Conservation (phyloP, 2,797 vertebrate species). For the Sylvilagus floridanus region DNA sequence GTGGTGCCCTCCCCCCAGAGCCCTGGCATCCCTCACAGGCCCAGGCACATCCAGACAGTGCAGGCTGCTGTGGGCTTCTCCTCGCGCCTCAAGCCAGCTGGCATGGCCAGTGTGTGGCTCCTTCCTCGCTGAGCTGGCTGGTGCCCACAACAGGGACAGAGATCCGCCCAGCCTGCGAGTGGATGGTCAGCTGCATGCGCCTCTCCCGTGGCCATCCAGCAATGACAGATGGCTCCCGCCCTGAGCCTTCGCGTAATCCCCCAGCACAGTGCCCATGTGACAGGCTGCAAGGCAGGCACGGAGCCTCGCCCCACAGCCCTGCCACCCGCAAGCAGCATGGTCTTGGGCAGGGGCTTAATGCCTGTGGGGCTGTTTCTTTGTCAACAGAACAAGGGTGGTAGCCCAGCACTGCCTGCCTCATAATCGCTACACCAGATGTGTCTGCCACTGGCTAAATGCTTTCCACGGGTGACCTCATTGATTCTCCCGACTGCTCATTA, state of each 20-base stretch:
- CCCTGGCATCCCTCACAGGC: rapidly evolving
- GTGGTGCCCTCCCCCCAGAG: neutral
- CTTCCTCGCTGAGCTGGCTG: neutral
- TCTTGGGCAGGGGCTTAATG: neutral
- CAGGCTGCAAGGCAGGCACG: neutral
- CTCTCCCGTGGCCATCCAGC: neutral
- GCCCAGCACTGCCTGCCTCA: neutral
- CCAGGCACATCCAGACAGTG: neutral
- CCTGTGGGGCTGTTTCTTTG: neutral
- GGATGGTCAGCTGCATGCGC: neutral
- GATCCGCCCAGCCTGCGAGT: neutral
- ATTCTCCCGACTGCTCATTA: neutral
- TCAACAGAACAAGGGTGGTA: neutral
- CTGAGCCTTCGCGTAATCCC: neutral
- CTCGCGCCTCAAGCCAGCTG: neutral
- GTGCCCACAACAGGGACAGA: neutral
- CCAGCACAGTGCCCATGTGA: neutral
- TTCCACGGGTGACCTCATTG: neutral
- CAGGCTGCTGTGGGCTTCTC: neutral
- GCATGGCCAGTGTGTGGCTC: neutral
- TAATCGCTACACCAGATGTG: too few relatives aligned
- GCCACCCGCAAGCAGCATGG: neutral
- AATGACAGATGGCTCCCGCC: neutral
- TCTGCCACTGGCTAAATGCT: neutral
- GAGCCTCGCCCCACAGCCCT: too few relatives aligned